These are phyloP conservation scores for Epizoanthus fatuus DNA, from an alignment of 92 coral and sea anemone genomes.

Conservation along the genomic window DNA sequence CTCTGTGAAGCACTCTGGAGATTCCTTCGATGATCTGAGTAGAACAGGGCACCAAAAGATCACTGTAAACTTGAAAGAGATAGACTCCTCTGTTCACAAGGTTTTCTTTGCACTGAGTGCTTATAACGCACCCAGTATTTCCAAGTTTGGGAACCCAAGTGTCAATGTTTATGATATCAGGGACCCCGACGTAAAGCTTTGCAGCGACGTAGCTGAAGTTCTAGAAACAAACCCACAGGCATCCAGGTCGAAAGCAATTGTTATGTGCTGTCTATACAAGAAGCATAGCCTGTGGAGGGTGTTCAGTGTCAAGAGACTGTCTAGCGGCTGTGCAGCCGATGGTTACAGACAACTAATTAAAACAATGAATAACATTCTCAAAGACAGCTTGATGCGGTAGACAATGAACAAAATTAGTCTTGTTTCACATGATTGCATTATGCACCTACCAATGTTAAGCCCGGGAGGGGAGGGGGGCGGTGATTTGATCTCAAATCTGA, in stretches of 20 bases:
- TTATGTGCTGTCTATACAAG: slow-evolving; percentile 6
- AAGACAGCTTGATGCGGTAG: not conserved
- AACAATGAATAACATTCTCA: slow-evolving; percentile 6
- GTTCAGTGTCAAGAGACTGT: slow-evolving; percentile 11
- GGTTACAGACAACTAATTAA: slow-evolving; percentile 17
- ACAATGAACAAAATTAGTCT: not conserved
- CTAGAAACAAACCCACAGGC: slow-evolving; percentile 16
- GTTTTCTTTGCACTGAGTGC: slow-evolving; percentile 27
- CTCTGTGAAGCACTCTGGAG: slow-evolving; percentile 21
- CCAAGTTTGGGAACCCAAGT: slow-evolving; percentile 6
- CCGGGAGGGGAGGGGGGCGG: not conserved
- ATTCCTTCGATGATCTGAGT: not conserved
- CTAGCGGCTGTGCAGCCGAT: slow-evolving; percentile 15
- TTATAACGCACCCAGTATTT: slow-evolving; percentile 12
- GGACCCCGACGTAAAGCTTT: slow-evolving; percentile 5
- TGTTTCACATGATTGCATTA: not conserved
- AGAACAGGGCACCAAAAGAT: slow-evolving; percentile 11
- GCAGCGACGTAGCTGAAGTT: slow-evolving; percentile 17
- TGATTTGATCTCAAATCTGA: no score
- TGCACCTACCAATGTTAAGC: not conserved
- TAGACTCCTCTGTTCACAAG: not conserved
- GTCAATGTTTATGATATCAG: slow-evolving; percentile 3
- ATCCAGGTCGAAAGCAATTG: slow-evolving; percentile 10
- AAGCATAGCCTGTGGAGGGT: slow-evolving; percentile 12
- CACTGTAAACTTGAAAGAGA: not conserved